A percentile compares a stretch with the other conserved stretches of the same genome.
These are phyloP conservation scores for Sphaerophoria taeniata DNA, from an alignment of 2,888 invertebrate species.

Conservation along the genomic window DNA sequence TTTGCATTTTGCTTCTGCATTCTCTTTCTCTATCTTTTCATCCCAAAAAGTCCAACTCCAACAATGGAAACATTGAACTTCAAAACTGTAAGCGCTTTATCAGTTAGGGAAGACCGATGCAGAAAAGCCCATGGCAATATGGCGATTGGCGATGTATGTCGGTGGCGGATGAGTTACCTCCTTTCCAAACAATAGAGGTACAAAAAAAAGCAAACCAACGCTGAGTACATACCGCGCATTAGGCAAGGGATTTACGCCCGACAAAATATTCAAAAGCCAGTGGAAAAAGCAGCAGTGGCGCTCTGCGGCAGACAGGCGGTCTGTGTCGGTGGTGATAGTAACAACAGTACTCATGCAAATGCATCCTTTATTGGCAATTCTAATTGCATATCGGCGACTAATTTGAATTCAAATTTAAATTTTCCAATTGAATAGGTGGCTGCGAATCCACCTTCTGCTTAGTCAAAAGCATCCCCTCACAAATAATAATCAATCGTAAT, in stretches of 20 bases:
- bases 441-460: conserved; percentile 41
- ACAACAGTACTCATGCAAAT: not conserved
- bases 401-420: conserved; percentile 76
- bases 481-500: conserved; percentile 33
- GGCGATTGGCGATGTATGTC: not conserved
- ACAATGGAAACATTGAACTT: conserved; percentile 69
- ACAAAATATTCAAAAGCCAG: conserved; percentile 37
- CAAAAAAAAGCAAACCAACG: conserved; percentile 35
- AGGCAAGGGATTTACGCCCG: conserved; percentile 36
- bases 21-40: too few relatives aligned
- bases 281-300: conserved; percentile 16
- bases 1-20: conserved; percentile 28
- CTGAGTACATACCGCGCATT: conserved; percentile 42
- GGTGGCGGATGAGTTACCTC: conserved; percentile 1
- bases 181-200: conserved; percentile 55
- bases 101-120: not conserved
- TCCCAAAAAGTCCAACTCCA: not conserved
- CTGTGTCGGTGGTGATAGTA: not conserved
- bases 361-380: conserved; percentile 62
- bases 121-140: not conserved
- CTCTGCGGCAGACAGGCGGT: not conserved
- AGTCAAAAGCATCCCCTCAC: conserved; percentile 54
- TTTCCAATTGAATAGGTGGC: conserved; percentile 73
- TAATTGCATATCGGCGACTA: conserved; percentile 75
- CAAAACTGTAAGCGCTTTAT: conserved; percentile 38